These are phyloP conservation scores for Ciconia boyciana DNA, from an alignment of 2,113 vertebrate species.

Conservation along the genomic window DNA sequence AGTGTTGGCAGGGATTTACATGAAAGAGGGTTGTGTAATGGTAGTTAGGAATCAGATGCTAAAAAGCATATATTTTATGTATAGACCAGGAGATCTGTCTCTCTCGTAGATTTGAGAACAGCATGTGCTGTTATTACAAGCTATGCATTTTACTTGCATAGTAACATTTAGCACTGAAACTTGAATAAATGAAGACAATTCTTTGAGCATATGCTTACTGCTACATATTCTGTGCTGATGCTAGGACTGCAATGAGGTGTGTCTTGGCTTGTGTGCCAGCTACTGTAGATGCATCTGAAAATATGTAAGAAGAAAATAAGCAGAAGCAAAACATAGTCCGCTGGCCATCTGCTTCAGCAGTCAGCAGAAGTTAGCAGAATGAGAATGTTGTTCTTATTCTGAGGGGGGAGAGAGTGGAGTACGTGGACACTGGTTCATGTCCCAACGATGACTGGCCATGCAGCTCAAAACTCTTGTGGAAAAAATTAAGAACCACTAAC, in stretches of 20 bases:
- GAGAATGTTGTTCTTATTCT: background rate
- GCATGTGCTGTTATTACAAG: background rate
- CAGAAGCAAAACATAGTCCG: background rate
- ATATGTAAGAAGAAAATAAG: background rate
- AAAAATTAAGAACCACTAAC: background rate
- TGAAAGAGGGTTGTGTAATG: background rate
- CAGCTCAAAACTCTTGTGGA: background rate
- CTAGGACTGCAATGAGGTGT: background rate
- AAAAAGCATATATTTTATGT: background rate
- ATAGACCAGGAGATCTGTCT: background rate
- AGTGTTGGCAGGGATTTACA: background rate
- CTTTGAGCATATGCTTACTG: background rate
- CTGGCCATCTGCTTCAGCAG: background rate
- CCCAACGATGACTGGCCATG: background rate
- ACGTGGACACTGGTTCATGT: background rate
- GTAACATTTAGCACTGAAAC: background rate
- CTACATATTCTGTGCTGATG: background rate
- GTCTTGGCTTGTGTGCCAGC: background rate
- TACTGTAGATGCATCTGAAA: background rate
- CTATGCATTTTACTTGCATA: background rate
- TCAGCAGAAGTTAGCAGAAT: background rate
- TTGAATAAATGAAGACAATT: background rate
- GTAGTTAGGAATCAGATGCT: background rate
- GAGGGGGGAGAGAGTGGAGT: background rate
- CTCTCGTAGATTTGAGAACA: background rate